Percentiles rank a stretch among this genome's conserved stretches.
Conservation (phyloP, 2,888 invertebrate genomes). For the Drosophila monieri region DNA sequence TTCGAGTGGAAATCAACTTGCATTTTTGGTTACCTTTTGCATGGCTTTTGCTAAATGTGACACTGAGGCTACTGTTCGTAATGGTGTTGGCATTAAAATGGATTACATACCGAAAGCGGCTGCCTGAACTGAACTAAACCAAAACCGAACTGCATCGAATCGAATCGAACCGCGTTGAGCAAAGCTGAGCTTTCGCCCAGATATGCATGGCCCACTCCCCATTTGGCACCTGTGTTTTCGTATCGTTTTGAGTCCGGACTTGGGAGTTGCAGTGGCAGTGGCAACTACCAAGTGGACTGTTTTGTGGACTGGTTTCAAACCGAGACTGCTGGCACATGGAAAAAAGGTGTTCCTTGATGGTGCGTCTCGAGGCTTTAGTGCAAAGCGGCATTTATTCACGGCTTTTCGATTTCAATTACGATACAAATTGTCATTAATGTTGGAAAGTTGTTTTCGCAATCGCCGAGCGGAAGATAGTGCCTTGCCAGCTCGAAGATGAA, state of each 20-base stretch:
- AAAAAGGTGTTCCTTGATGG: conserved; percentile 71
- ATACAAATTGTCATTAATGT: conserved; percentile 79
- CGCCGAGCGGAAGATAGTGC: conserved; percentile 30
- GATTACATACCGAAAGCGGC: conserved; percentile 74
- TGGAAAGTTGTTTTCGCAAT: conserved; percentile 73
- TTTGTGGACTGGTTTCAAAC: conserved; percentile 62
- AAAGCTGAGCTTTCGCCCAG: conserved; percentile 63
- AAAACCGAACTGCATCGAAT: conserved; percentile 5
- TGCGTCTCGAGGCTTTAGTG: conserved; percentile 63
- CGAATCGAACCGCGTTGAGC: conserved; percentile 11
- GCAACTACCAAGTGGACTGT: conserved; percentile 56
- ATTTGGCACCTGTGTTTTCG: conserved; percentile 34
- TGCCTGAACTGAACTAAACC: conserved; percentile 51
- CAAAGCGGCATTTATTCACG: conserved; percentile 79
- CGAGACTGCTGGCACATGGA: conserved; percentile 14
- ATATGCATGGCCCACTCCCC: conserved; percentile 38
- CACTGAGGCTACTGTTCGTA: conserved; percentile 80
- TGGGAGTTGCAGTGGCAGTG: conserved; percentile 27
- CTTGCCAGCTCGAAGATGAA: neutral
- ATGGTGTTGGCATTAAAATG: conserved; percentile 80
- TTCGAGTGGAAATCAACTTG: conserved; percentile 57
- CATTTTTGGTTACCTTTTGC: conserved; percentile 40
- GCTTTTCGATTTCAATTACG: conserved; percentile 79
- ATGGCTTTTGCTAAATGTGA: conserved; percentile 73
- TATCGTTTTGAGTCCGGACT: neutral